These are phyloP conservation scores for Malurus alboscapulatus DNA, from an alignment of 2,113 vertebrate species.

Conservation along the genomic window DNA sequence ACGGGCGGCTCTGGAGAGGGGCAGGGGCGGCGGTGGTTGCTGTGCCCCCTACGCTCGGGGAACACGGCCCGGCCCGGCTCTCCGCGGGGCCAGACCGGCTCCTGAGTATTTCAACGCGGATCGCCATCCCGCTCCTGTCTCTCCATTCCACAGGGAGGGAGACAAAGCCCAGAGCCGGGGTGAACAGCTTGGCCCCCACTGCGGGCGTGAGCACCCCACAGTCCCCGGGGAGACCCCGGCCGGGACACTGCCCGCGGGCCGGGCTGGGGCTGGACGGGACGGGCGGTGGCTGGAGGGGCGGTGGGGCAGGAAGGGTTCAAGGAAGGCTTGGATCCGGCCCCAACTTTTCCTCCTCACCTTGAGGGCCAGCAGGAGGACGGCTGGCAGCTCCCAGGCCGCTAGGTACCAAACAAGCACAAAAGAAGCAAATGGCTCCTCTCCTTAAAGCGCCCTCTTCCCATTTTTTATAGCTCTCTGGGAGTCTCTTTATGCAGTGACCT, in stretches of 20 bases:
- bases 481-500: conserved; percentile 74
- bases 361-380: neutral
- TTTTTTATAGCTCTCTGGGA: conserved; percentile 73
- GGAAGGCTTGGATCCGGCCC: neutral
- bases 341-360: conserved; percentile 31
- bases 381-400: conserved; percentile 31
- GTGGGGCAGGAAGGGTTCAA: neutral
- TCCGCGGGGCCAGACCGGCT: neutral
- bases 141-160: neutral
- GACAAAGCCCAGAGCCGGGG: neutral
- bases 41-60: too few species aligned
- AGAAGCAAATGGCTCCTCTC: conserved; percentile 68
- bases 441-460: conserved; percentile 69
- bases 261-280: neutral
- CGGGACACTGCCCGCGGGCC: neutral
- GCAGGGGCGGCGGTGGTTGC: neutral
- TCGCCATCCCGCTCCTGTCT: neutral
- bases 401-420: conserved; percentile 52
- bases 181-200: neutral
- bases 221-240: neutral
- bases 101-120: neutral
- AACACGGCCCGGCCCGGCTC: too few species aligned
- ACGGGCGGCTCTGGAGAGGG: neutral
- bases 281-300: neutral
- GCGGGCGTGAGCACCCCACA: neutral